Evolutionary conservation across 2,888 invertebrate species (phyloP).

Genomic region (Hyposoter didymator): DNA sequence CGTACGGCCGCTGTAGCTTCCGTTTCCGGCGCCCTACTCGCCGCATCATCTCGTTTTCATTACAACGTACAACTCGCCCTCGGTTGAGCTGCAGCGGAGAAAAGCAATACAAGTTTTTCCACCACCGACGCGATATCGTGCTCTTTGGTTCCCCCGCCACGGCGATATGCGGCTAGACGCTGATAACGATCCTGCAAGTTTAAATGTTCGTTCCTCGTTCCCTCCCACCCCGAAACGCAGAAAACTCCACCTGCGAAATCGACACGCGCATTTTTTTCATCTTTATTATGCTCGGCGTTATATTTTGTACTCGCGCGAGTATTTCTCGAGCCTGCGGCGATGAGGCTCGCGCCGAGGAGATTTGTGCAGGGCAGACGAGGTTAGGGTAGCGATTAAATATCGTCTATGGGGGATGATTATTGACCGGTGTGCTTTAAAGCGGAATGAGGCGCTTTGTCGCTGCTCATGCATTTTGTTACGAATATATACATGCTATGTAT

Average conservation of each 20-base stretch:
- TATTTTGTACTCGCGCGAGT: neutral
- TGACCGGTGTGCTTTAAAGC: constrained; percentile 37
- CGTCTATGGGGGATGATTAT: constrained; percentile 35
- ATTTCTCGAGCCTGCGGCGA: neutral
- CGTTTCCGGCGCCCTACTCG: neutral
- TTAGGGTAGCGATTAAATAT: no score
- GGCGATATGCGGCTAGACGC: constrained; percentile 53
- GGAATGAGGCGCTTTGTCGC: constrained; percentile 12
- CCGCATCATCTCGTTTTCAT: constrained; percentile 11
- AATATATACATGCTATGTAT: neutral
- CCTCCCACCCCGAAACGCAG: neutral
- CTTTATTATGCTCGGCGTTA: neutral
- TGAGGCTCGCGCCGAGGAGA: no score
- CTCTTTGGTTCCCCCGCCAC: neutral
- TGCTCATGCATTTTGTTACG: neutral
- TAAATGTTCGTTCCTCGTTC: constrained; percentile 40
- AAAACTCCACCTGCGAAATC: constrained; percentile 4
- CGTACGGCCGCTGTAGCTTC: constrained; percentile 24
- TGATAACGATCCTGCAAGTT: constrained; percentile 62
- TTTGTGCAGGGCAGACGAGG: no score
- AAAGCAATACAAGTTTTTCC: constrained; percentile 50
- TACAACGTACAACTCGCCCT: constrained; percentile 2
- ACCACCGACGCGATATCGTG: constrained; percentile 27
- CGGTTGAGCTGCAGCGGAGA: constrained; percentile 43
- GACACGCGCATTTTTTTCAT: constrained; percentile 5